Conservation (phyloP, 2,888 invertebrate genomes). For the Polietes domitor region DNA sequence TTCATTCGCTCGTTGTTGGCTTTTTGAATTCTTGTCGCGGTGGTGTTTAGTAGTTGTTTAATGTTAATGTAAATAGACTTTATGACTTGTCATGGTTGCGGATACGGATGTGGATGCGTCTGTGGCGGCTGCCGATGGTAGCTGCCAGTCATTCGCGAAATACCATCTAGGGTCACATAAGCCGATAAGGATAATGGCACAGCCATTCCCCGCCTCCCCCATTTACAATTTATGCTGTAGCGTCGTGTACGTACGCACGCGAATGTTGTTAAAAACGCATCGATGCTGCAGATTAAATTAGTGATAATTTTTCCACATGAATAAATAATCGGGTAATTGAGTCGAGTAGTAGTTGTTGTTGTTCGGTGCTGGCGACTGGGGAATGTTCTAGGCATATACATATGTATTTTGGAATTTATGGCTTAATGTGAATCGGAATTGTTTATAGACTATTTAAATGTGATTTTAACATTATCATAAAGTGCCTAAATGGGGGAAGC, state of each 20-base stretch:
- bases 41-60: constrained; percentile 69
- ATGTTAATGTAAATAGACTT: constrained; percentile 73
- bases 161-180: constrained; percentile 71
- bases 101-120: not conserved
- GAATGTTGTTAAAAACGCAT: constrained; percentile 49
- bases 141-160: constrained; percentile 58
- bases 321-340: constrained; percentile 71
- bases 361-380: no score
- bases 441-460: constrained; percentile 13
- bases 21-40: constrained; percentile 68
- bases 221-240: not conserved
- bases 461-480: not conserved
- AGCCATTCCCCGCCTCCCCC: constrained; percentile 25
- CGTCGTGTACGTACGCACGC: not conserved
- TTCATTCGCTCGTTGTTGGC: constrained; percentile 64
- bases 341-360: constrained; percentile 49
- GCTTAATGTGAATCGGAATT: not conserved
- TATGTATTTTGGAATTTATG: constrained; percentile 7
- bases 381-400: not conserved
- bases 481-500: not conserved
- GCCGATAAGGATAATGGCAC: constrained; percentile 65
- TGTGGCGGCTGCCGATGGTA: not conserved
- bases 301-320: constrained; percentile 76
- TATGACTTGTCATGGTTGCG: constrained; percentile 57
- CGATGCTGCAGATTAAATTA: constrained; percentile 72